Base-by-base conservation (phyloP, 1,140 invertebrate genomes). In the Rhyzopertha dominica region DNA sequence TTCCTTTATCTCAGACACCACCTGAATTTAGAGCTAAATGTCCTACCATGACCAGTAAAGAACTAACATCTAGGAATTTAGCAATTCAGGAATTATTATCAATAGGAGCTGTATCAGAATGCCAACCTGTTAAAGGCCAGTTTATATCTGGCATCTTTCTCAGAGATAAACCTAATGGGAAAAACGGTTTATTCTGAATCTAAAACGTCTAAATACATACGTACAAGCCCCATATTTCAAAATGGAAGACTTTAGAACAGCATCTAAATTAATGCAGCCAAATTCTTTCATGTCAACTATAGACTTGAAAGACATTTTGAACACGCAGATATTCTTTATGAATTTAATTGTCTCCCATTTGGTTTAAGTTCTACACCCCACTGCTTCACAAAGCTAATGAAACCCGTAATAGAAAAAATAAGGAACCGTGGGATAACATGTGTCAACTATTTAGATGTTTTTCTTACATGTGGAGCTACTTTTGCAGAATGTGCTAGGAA, bases 381-480 rank as follows among this genome's bases (percentile, higher is more conserved):
- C 5, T 14, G 47, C n/a, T 58, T 58, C 41, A 58, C 56, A 13
- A 56, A 58, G 28, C 5, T 56, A 12, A 12, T 58, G 22, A 56
- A 58, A 42, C 56, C 54, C 10, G 24, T 51, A 16, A 2, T 54
- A 3, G 4, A 40, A 2, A 17, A 29, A 14, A 34, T 56, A 23
- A 26, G 51, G 25, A 23, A 8, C 22, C 32, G 35, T 40, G 46
- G 47, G 4, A 38, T 47, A 14, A 1, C 46, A n/a, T n/a, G 25
- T 52, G 56, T 65, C 7, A 45, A 52, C 14, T 64, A 62, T 44
- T 36, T 62, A 25, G 59, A 62, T 43, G 60, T 61, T 32, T 48
- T 59, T 31, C 38, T 61, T 2, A 35, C 59, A 9, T 34, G 61
- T 12, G 51, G 49, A 10, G 28, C 53, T 25, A 34, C 43, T 5